Evolutionary conservation across 2,113 vertebrate genomes (phyloP), one percentile per base, ranked within the genome.

Genomic region (Cheirogaleus medius): DNA sequence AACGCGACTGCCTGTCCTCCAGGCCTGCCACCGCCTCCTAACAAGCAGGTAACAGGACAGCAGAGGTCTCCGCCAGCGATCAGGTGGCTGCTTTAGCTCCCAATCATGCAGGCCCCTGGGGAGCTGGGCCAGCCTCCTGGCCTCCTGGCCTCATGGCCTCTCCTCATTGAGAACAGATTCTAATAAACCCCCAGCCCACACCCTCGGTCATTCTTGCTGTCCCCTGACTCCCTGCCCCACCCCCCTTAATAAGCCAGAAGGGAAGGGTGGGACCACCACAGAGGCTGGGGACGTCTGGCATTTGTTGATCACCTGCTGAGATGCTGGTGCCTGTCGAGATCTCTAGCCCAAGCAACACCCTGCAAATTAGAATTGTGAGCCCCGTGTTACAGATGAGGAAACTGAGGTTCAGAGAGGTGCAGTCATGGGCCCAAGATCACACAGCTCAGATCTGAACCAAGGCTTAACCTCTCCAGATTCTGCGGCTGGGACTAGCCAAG

Each of bases 161-260:
- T 73, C 47, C 90, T 94, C 76, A 32, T 10, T 44, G 76, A 90
- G 49, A 95, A 84, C 29, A 80, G 63, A 73, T 39, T 81, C 90
- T 84, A 13, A 39, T 56, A 86, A 86, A 42, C 6, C 14, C 17
- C 39, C 39, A 29, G 29, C 29, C 23, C 20, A 47, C 49, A 12
- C 32, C 15, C 23, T 5, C 3, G n/a, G 49, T 13, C 56, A 0
- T 27, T 60, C 63, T 54, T 37, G 69, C 92, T 47, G 42, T 69
- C 27, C 0, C 54, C 81, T 78, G 87, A 81, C 56, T 69, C 58
- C n/a, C 66, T 27, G 71, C n/a, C n/a, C 77, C n/a, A n/a, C n/a
- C 11, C 14, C 13, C 44, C 52, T 89, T 60, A 39, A 25, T 25
- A 69, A 96, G 47, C 34, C 77, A 39, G 89, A n/a, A n/a, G 34